Evolutionary conservation across 2,888 invertebrate genomes (phyloP).

Genomic region (Mythimna vitellina): DNA sequence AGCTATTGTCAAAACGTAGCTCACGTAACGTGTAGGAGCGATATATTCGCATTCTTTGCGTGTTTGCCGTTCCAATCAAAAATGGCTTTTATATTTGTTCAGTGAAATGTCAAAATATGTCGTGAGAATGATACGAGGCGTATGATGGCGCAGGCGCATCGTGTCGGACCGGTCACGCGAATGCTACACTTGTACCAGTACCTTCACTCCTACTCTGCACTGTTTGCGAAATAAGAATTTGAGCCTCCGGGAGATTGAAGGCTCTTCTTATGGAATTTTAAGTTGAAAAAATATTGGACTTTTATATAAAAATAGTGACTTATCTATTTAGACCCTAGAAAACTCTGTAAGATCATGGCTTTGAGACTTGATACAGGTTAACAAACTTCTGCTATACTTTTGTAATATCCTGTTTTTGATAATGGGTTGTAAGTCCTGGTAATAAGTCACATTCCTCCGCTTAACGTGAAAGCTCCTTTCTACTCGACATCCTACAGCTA

Average conservation of each 20-base stretch:
- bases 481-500: background rate
- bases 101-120: constrained; percentile 89
- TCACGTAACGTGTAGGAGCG: constrained; percentile 55
- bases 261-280: constrained; percentile 67
- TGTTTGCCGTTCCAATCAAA: constrained; percentile 79
- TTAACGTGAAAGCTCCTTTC: background rate
- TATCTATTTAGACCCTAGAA: constrained; percentile 6
- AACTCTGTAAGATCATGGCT: background rate
- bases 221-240: constrained; percentile 77
- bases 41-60: constrained; percentile 81
- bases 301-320: constrained; percentile 3
- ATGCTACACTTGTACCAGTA: constrained; percentile 77
- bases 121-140: constrained; percentile 84
- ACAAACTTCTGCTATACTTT: background rate
- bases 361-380: background rate
- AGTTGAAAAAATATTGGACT: constrained; percentile 32
- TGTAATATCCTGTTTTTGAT: background rate
- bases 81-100: constrained; percentile 88
- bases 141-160: constrained; percentile 79
- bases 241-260: constrained; percentile 78
- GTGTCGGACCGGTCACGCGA: constrained; percentile 86
- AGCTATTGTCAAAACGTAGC: constrained; percentile 69
- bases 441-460: constrained; percentile 18
- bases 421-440: background rate
- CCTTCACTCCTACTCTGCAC: constrained; percentile 62